Evolutionary conservation across 2,113 vertebrate genomes (phyloP).

Genomic region (Pedionomus torquatus): DNA sequence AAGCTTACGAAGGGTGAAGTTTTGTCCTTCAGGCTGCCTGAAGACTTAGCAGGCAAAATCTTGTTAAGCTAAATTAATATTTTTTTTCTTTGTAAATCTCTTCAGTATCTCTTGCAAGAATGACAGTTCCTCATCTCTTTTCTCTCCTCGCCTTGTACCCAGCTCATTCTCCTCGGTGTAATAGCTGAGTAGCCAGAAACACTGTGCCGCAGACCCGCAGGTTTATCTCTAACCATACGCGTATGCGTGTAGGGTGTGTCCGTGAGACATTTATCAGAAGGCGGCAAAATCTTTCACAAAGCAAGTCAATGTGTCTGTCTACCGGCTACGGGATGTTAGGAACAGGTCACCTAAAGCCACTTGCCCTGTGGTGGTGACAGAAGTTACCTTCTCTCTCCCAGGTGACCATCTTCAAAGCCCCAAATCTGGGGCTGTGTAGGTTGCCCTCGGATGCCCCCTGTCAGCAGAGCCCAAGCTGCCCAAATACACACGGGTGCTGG

Average conservation of each 20-base stretch:
- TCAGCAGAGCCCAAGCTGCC: not conserved
- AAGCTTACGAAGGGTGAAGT: not conserved
- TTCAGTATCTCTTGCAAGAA: not conserved
- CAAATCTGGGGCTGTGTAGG: not conserved
- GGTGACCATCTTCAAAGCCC: not conserved
- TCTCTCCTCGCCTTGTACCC: not conserved
- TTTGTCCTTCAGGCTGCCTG: not conserved
- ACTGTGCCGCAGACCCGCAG: not conserved
- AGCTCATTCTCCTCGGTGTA: not conserved
- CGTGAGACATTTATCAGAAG: not conserved
- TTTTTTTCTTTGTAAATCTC: not conserved
- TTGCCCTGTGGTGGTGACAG: not conserved
- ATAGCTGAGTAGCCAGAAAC: not conserved
- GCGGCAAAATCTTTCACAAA: not conserved
- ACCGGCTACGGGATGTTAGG: not conserved
- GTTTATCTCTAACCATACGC: not conserved
- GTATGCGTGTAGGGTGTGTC: rapidly evolving
- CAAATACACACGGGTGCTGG: not conserved
- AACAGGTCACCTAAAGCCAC: not conserved
- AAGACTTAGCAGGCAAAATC: constrained; percentile 12
- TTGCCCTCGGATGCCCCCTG: not conserved
- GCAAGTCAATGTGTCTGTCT: not conserved
- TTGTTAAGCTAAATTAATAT: constrained; percentile 2
- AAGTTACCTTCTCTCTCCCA: not conserved
- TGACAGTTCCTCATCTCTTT: not conserved